Evolutionary conservation across 2,113 vertebrate species (phyloP).

Genomic region (Erinaceus europaeus): DNA sequence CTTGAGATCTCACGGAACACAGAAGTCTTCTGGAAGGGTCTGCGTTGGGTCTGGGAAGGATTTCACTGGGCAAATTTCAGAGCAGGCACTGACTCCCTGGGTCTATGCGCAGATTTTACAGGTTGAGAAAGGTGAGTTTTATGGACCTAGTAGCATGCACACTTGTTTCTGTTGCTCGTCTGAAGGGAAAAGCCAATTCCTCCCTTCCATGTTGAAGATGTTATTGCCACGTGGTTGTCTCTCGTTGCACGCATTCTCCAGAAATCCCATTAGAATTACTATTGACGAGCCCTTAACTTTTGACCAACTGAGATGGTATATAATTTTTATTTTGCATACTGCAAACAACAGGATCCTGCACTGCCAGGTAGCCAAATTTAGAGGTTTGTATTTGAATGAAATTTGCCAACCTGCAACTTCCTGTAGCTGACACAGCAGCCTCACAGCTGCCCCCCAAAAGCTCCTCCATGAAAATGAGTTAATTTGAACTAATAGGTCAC

Average conservation of each 20-base stretch:
- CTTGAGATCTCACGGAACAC: background rate
- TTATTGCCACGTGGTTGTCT: background rate
- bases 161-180: background rate
- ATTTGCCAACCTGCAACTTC: constrained; percentile 86
- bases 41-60: background rate
- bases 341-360: constrained; percentile 84
- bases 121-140: background rate
- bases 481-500: constrained; percentile 68
- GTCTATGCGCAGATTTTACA: background rate
- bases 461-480: constrained; percentile 80
- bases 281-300: constrained; percentile 26
- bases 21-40: background rate
- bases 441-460: constrained; percentile 80
- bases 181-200: background rate
- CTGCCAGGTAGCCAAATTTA: constrained; percentile 84
- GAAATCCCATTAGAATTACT: constrained; percentile 12
- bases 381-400: constrained; percentile 90
- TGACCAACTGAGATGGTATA: constrained; percentile 42
- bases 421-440: constrained; percentile 70
- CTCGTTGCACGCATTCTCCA: background rate
- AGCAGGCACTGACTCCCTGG: background rate
- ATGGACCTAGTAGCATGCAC: rapidly evolving
- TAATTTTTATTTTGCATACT: constrained; percentile 81
- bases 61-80: background rate
- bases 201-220: background rate